Evolutionary conservation across 2,888 invertebrate genomes (phyloP).

Genomic region (Sisyra nigra): DNA sequence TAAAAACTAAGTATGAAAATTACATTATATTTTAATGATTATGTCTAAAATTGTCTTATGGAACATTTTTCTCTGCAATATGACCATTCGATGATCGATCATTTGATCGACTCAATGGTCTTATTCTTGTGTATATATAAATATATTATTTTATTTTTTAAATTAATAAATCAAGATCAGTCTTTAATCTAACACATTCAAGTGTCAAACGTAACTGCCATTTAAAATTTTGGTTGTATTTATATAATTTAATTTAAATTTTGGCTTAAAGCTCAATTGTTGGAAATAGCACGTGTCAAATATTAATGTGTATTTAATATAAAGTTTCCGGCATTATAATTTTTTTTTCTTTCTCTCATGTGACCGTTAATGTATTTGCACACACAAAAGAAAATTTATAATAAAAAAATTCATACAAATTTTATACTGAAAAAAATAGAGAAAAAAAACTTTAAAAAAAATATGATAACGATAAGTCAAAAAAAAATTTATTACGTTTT

Average conservation of each 20-base stretch:
- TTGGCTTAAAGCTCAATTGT: background rate
- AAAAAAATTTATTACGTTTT: constrained; percentile 3
- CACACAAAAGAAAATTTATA: constrained; percentile 3
- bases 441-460: constrained; percentile 1
- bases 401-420: constrained; percentile 4
- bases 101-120: too few species aligned
- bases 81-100: too few species aligned
- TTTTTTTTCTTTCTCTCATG: background rate
- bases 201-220: background rate
- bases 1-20: too few species aligned
- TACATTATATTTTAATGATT: too few species aligned
- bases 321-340: background rate
- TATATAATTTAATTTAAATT: background rate
- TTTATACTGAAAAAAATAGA: constrained; percentile 3
- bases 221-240: background rate
- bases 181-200: too few species aligned
- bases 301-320: background rate
- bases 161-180: too few species aligned
- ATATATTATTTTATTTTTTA: too few species aligned
- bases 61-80: too few species aligned
- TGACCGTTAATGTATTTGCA: constrained; percentile 3
- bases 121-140: too few species aligned
- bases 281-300: too few species aligned
- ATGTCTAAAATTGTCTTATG: too few species aligned
- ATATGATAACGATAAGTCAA: background rate